Base-by-base conservation (phyloP, 2,888 invertebrate species). In the Xylocampa areola region DNA sequence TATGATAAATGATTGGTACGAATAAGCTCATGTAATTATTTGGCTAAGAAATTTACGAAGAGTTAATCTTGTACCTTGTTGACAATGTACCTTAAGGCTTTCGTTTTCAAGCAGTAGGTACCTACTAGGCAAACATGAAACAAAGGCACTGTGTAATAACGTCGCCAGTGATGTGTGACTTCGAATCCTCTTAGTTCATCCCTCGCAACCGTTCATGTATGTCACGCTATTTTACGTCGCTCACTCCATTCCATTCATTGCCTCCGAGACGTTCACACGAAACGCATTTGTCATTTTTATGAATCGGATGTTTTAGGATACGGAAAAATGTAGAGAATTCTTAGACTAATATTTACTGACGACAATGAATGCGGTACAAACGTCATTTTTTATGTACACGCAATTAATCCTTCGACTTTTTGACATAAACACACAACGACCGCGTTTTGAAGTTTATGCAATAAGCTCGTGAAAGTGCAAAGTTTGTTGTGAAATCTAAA, bases 391-490 rank as follows among this genome's bases (percentile, higher is more conserved):
- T 50, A 69, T 35, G 25, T 32, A 19, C n/a, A 13, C 45, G 19
- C 35, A 47, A 53, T 51, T 33, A 54, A 49, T 48, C 45, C 29
- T 23, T 29, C 19, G 45, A 53, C 45, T 58, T 60, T 50, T 57
- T 50, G 57, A 51, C 52, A 25, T 55, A 47, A 57, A 55, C 54
- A 60, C 43, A 74, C 67, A 57, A 63, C 40, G 43, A 55, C 40
- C 54, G 21, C 27, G 27, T 52, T 68, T 48, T 52, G 13, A 70
- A 65, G 41, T 67, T 68, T 66, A 65, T 58, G 57, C 59, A 72
- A 62, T 60, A 66, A 68, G 62, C 62, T 66, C 21, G 45, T 48
- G 69, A 55, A 73, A 75, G 73, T 68, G 68, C 54, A 45, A 75
- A 73, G 76, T 73, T 73, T 57, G 58, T 50, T 47, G 11, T 40